Evolutionary conservation across 2,888 invertebrate genomes (phyloP).

Genomic region (Hofmannophila pseudospretella): DNA sequence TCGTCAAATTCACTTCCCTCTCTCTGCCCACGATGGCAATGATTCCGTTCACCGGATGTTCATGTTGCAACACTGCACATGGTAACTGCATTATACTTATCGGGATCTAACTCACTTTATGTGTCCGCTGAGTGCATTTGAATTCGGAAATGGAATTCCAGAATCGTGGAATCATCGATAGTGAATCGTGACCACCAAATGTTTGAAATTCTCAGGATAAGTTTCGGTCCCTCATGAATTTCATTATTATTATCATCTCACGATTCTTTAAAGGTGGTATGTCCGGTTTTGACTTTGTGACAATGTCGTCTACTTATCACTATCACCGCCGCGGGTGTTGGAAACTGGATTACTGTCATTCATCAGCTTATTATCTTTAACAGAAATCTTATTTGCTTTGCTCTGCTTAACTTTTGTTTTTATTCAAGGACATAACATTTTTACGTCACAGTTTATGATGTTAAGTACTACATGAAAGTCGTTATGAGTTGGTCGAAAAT

Average conservation of each 20-base stretch:
- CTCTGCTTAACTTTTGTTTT: background rate
- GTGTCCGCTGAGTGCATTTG: constrained; percentile 13
- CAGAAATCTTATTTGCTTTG: background rate
- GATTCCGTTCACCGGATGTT: constrained; percentile 23
- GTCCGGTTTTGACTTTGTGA: constrained; percentile 14
- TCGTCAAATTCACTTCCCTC: constrained; percentile 24
- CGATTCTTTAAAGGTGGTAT: constrained; percentile 8
- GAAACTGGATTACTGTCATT: constrained; percentile 3
- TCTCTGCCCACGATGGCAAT: constrained; percentile 17
- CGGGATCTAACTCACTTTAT: constrained; percentile 10
- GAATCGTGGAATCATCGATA: constrained; percentile 13
- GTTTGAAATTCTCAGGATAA: background rate
- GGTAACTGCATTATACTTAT: constrained; percentile 8
- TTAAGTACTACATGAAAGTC: no score
- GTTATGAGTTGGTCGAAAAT: no score
- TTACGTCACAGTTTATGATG: no score
- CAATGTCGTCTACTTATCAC: constrained; percentile 15
- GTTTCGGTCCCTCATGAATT: constrained; percentile 9
- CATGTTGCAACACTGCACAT: constrained; percentile 12
- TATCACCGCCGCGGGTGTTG: constrained; percentile 10
- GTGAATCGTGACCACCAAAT: constrained; percentile 15
- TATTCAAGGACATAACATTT: no score
- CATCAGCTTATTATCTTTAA: background rate
- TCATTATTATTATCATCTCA: background rate
- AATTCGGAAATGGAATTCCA: constrained; percentile 12